phyloP scores from a whole-genome alignment of 1,140 invertebrate species.

The Panulirus ornatus region DNA sequence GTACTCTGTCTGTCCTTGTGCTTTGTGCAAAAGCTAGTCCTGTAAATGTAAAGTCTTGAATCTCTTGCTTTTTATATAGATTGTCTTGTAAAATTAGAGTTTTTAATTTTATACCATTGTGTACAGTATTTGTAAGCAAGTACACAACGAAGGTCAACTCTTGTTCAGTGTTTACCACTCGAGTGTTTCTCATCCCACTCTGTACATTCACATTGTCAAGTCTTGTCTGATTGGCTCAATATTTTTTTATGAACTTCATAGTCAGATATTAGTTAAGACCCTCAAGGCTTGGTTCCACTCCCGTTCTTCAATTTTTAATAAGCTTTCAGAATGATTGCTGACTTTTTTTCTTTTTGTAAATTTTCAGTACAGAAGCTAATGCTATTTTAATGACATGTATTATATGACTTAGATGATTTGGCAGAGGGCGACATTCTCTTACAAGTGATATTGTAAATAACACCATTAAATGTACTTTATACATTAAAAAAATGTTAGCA shows the following conservation, averaged over 20 bases:
- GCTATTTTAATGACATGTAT: neutral
- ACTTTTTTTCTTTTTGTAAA: neutral
- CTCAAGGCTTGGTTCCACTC: neutral
- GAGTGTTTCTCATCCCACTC: neutral
- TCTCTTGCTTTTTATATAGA: neutral
- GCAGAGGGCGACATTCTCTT: slow-evolving; percentile 27
- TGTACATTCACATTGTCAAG: neutral
- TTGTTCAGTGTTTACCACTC: neutral
- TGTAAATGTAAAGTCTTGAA: neutral
- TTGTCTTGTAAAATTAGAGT: neutral
- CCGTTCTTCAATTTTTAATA: neutral
- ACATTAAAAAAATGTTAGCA: slow-evolving; percentile 33
- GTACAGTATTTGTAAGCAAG: slow-evolving; percentile 10
- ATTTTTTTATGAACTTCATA: neutral
- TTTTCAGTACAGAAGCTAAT: neutral
- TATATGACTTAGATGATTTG: slow-evolving; percentile 11
- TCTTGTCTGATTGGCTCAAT: neutral
- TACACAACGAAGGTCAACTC: neutral
- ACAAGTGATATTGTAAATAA: slow-evolving; percentile 36
- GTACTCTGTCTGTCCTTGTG: neutral
- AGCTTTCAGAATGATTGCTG: neutral
- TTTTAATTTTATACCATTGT: neutral
- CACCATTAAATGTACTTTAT: slow-evolving; percentile 18
- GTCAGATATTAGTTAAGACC: neutral
- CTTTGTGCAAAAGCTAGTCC: neutral